These are phyloP conservation scores for Drosophila obscura DNA, from an alignment of 1,140 invertebrate genomes.

Conservation along the genomic window DNA sequence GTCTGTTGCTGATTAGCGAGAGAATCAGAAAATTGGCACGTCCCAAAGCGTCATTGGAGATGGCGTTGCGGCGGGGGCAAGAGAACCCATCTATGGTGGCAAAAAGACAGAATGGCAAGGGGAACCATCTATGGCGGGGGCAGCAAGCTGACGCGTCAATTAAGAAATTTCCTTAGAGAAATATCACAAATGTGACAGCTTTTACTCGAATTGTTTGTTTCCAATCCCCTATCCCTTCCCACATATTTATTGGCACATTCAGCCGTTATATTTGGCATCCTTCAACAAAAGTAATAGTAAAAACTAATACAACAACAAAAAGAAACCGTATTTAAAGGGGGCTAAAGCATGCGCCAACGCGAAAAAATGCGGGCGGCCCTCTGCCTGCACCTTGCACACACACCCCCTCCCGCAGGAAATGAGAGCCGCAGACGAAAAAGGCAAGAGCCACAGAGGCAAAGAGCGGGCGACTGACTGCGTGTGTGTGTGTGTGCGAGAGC, in stretches of 20 bases:
- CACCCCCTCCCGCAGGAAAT: slow-evolving; percentile 9
- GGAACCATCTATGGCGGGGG: too few species aligned
- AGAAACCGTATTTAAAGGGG: slow-evolving; percentile 1
- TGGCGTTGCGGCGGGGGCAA: background rate
- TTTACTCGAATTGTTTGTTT: too few species aligned
- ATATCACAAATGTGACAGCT: too few species aligned
- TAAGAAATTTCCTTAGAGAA: too few species aligned
- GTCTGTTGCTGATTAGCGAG: slow-evolving; percentile 32
- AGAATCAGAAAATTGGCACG: slow-evolving; percentile 39
- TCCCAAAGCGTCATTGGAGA: background rate
- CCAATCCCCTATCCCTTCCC: too few species aligned
- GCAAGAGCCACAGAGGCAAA: slow-evolving; percentile 1
- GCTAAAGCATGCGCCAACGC: slow-evolving; percentile 36
- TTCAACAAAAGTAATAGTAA: too few species aligned
- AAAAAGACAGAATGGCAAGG: too few species aligned
- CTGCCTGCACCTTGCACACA: slow-evolving; percentile 43
- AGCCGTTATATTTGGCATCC: slow-evolving; percentile 3
- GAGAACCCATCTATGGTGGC: background rate
- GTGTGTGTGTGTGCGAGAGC: background rate
- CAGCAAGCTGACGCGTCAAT: too few species aligned
- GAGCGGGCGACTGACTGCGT: background rate
- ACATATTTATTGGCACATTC: too few species aligned
- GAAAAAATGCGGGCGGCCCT: slow-evolving; percentile 39
- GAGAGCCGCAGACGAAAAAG: slow-evolving; percentile 13
- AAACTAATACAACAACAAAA: slow-evolving; percentile 1